Percentiles rank a stretch among this genome's conserved stretches.
phyloP scores from a whole-genome alignment of 1,140 invertebrate species.

The Copidosoma floridanum region DNA sequence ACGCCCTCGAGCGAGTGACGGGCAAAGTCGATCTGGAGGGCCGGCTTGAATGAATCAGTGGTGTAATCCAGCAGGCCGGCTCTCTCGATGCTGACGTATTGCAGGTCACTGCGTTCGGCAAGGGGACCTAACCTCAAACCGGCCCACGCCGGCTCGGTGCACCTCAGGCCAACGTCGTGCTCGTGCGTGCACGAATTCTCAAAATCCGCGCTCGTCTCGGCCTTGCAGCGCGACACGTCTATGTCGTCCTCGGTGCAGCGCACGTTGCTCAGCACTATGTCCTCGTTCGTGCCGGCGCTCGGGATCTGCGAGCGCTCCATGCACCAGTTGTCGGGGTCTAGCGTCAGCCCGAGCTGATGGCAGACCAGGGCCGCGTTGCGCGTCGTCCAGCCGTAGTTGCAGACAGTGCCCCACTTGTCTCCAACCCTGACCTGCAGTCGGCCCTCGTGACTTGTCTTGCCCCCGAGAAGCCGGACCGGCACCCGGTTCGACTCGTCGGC shows the following conservation, averaged over 20 bases:
- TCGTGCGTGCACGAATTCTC: conserved; percentile 88
- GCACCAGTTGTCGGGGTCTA: conserved; percentile 91
- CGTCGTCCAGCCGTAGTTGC: conserved; percentile 95
- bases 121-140: conserved; percentile 86
- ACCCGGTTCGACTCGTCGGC: conserved; percentile 50
- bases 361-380: conserved; percentile 89
- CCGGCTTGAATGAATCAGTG: conserved; percentile 86
- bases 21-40: conserved; percentile 94
- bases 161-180: conserved; percentile 84
- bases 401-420: conserved; percentile 94
- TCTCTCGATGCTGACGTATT: conserved; percentile 84
- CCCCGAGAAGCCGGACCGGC: conserved; percentile 75
- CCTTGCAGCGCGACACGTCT: conserved; percentile 85
- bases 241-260: conserved; percentile 87
- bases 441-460: conserved; percentile 72
- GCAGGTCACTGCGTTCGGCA: conserved; percentile 82
- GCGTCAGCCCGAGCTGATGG: conserved; percentile 88
- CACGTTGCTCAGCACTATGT: conserved; percentile 82
- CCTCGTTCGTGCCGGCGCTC: conserved; percentile 71
- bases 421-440: conserved; percentile 76
- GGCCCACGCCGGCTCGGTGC: conserved; percentile 89
- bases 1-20: conserved; percentile 86
- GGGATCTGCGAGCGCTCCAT: conserved; percentile 79
- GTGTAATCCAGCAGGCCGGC: conserved; percentile 93
- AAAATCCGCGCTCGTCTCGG: conserved; percentile 75